Evolutionary conservation across 2,113 vertebrate genomes (phyloP).

Genomic region (Narcine bancroftii): DNA sequence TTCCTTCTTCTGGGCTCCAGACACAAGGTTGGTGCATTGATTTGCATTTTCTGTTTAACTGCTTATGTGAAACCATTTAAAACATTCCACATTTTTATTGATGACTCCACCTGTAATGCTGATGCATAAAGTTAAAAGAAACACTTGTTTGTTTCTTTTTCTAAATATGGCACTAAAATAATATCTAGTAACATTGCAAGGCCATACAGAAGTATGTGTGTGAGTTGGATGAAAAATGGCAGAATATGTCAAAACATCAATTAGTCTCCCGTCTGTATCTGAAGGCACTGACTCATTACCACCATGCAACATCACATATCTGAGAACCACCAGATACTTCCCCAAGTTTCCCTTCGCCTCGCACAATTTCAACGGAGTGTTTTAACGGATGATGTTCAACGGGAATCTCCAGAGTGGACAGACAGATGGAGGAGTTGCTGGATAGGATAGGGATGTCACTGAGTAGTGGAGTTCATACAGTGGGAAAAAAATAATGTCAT

Average conservation of each 20-base stretch:
- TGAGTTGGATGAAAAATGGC: background rate
- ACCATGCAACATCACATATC: background rate
- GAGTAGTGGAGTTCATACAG: no score
- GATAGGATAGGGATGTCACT: no score
- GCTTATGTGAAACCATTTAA: background rate
- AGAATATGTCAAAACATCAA: background rate
- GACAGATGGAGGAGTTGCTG: no score
- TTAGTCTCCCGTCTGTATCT: background rate
- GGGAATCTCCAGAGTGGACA: background rate
- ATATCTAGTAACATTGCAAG: background rate
- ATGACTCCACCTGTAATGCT: background rate
- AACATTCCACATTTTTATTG: background rate
- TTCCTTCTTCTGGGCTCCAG: background rate
- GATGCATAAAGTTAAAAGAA: background rate
- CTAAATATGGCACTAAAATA: background rate
- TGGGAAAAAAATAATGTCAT: background rate
- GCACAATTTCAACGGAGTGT: background rate
- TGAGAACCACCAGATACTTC: background rate
- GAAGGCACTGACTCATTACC: background rate
- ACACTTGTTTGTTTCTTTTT: background rate
- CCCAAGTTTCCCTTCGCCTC: background rate
- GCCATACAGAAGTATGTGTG: background rate
- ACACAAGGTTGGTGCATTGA: background rate
- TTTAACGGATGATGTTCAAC: background rate
- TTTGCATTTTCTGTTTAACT: conserved; percentile 6